Base-by-base conservation (phyloP, 2,888 invertebrate species). In the Tinea pellionella region DNA sequence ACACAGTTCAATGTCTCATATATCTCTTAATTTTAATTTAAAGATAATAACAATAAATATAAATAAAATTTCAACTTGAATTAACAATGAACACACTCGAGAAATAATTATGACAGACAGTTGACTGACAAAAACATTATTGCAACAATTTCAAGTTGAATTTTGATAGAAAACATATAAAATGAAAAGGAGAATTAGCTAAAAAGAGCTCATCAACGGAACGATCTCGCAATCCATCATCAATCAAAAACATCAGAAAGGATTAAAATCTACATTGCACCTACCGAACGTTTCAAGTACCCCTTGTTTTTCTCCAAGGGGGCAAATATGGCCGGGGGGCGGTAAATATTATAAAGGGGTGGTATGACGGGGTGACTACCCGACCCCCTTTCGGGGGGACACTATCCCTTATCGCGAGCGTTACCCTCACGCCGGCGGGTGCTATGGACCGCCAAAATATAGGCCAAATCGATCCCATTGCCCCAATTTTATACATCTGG, bases 251-350 rank as follows among this genome's bases (percentile, higher is more conserved):
- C 86, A 85, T 87, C 86, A 83, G 80, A 85, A 87, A 85, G 87
- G 87, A 87, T 87, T 87, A 87, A 85, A 86, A 87, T 87, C 84
- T 82, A 85, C 86, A 86, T 85, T 87, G 87, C 87, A 87, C 87
- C 87, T 87, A 85, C 84, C 75, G 77, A 80, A 80, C 82, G 59
- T 55, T 82, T 83, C 78, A 82, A 85, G 85, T 86, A 84, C 87
- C 87, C 24, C 87, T 86, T 87, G 87, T 87, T 87, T 87, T 87
- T 86, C 87, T 87, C 84, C 80, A 85, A 83, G 87, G 87, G 87
- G 84, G 86, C 86, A 87, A 86, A 87, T 85, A 87, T 78, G 70
- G 85, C 87, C 80, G 82, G 83, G 85, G 86, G 87, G 87, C 87
- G 87, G 87, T 77, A 85, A 87, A 87, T 87, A 86, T 86, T 83